Percentiles rank a stretch among this genome's conserved stretches.
Evolutionary conservation across 1,140 invertebrate species (phyloP).

Genomic region (Drosophila bocqueti): DNA sequence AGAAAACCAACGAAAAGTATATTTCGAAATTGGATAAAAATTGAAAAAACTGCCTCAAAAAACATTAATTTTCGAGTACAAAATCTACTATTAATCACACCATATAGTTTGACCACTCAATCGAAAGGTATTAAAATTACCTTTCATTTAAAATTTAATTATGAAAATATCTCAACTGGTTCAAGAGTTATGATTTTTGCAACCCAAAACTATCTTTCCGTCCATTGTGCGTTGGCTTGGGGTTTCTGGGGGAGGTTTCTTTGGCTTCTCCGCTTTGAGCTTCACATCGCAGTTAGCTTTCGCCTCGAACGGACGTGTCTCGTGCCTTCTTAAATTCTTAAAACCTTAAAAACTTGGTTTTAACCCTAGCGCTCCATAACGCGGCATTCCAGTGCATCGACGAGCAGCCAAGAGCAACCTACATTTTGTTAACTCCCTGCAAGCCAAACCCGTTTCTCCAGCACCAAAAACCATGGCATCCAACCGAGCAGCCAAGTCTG

Average conservation of each 20-base stretch:
- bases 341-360: conserved; percentile 6
- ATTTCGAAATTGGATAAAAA: no score
- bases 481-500: conserved; percentile 95
- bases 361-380: conserved; percentile 36
- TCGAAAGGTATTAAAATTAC: no score
- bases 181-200: no score
- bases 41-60: no score
- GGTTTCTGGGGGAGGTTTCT: conserved; percentile 29
- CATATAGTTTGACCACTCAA: no score
- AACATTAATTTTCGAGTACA: no score
- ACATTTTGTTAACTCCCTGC: conserved; percentile 64
- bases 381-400: conserved; percentile 37
- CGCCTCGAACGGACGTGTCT: conserved; percentile 56
- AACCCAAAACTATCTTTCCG: no score
- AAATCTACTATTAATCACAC: no score
- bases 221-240: not conserved
- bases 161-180: no score
- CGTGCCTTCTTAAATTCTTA: not conserved
- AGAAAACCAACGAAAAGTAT: no score
- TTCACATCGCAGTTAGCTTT: conserved; percentile 59
- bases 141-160: no score
- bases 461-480: conserved; percentile 89
- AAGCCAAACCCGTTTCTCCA: conserved; percentile 80
- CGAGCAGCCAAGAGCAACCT: conserved; percentile 45
- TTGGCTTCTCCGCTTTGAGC: conserved; percentile 3